Percentiles rank a stretch among this genome's conserved stretches.
Conservation (phyloP, 2,113 vertebrate species). For the Mus pahari region DNA sequence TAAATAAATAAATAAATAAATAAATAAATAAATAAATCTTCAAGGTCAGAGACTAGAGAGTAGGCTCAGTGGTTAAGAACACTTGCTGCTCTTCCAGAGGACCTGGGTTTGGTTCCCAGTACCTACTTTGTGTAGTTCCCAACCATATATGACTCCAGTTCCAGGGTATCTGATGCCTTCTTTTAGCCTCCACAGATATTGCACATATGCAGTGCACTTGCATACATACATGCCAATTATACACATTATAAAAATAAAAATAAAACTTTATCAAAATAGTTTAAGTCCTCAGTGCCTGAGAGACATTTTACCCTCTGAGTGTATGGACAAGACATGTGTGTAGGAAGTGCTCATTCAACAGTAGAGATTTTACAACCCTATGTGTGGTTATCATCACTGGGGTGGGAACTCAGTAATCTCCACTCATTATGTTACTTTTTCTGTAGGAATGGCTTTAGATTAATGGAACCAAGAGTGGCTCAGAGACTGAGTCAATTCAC, state of each 20-base stretch:
- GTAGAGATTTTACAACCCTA: not conserved
- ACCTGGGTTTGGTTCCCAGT: not conserved
- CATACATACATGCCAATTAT: not conserved
- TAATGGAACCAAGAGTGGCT: not conserved
- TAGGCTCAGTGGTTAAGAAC: not conserved
- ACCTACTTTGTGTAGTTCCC: not conserved
- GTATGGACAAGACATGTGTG: no score
- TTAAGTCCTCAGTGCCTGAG: not conserved
- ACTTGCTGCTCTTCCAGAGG: not conserved
- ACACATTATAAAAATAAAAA: not conserved
- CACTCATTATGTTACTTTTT: not conserved
- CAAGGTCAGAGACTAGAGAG: not conserved
- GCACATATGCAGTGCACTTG: not conserved
- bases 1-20: not conserved
- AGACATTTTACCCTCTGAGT: not conserved
- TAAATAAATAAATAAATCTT: not conserved
- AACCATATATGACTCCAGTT: not conserved
- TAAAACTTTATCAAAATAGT: not conserved
- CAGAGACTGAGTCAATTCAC: not conserved
- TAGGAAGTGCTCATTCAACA: no score
- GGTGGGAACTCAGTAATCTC: not conserved
- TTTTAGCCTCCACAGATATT: not conserved
- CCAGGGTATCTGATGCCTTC: not conserved
- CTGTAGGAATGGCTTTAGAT: not conserved
- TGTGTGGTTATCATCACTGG: not conserved